Evolutionary conservation across 2,888 invertebrate species (phyloP), one percentile per base, ranked within the genome.

Genomic region (Rugalucina vietnamica): DNA sequence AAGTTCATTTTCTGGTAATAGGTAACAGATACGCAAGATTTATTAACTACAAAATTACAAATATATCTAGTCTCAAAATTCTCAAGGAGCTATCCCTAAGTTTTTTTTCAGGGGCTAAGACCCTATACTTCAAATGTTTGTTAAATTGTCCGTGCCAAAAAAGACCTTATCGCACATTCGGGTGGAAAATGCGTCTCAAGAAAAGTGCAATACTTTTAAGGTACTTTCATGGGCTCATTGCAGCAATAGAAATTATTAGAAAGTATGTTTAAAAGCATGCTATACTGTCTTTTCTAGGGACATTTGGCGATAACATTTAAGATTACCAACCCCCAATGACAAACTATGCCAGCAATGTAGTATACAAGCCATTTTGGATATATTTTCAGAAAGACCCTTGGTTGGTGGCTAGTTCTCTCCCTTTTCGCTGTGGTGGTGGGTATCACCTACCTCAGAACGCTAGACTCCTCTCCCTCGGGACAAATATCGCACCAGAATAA

Each of bases 371-470:
- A n/a, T n/a, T n/a, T n/a, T n/a, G n/a, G n/a, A n/a, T n/a, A n/a
- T n/a, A n/a, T n/a, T 65, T 65, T 65, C 82, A 90, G 90, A 80
- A 87, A 85, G 77, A 87, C 89, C 29, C 85, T 90, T 29, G 88
- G 88, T 14, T 90, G 90, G 89, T 90, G 89, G 89, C 72, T 89
- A 3, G 84, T 88, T 14, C 74, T 90, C 21, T 82, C 89, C 69
- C 37, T 89, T 74, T 85, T 90, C 79, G 88, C 87, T 14, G 89
- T 87, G 24, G 84, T 83, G 0, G 86, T 90, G 24, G 89, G 88
- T n/a, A 80, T 90, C 54, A 82, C 88, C n/a, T 90, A 90, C 83
- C 73, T 88, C 34, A 73, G 88, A 21, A 88, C 88, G 43, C 39
- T 88, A n/a, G 88, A 88, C 70, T 76, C 84, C 60, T 86, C 86